Conservation (phyloP, 2,797 vertebrate genomes). For the Dicrostonyx torquatus region DNA sequence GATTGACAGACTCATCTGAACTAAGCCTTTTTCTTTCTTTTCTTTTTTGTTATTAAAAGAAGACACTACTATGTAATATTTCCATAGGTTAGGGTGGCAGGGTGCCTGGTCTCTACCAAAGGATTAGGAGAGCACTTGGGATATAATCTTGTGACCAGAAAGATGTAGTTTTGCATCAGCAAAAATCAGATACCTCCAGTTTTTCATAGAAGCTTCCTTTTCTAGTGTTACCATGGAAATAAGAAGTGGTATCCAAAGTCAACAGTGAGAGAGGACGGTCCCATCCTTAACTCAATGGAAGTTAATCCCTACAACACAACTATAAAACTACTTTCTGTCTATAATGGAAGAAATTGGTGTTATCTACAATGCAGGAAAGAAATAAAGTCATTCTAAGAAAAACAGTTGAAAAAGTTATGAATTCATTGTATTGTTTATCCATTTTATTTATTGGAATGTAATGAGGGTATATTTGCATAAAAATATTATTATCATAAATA, state of each 20-base stretch:
- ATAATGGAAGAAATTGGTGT: background rate
- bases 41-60: background rate
- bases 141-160: background rate
- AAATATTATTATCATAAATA: slow-evolving; percentile 11
- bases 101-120: background rate
- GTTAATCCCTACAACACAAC: background rate
- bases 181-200: background rate
- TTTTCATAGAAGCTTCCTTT: background rate
- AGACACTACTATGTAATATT: background rate
- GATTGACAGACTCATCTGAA: background rate
- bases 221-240: background rate
- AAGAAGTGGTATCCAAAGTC: background rate
- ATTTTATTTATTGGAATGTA: slow-evolving; percentile 70
- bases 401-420: slow-evolving; percentile 60
- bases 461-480: slow-evolving; percentile 10
- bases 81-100: background rate
- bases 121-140: background rate
- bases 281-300: background rate
- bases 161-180: background rate
- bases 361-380: background rate
- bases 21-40: background rate
- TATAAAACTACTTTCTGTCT: background rate
- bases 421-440: slow-evolving; percentile 25
- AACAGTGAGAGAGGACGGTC: background rate
- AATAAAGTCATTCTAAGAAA: slow-evolving; percentile 20